Evolutionary conservation across 2,797 vertebrate species (phyloP).

Genomic region (Eulemur albifrons): DNA sequence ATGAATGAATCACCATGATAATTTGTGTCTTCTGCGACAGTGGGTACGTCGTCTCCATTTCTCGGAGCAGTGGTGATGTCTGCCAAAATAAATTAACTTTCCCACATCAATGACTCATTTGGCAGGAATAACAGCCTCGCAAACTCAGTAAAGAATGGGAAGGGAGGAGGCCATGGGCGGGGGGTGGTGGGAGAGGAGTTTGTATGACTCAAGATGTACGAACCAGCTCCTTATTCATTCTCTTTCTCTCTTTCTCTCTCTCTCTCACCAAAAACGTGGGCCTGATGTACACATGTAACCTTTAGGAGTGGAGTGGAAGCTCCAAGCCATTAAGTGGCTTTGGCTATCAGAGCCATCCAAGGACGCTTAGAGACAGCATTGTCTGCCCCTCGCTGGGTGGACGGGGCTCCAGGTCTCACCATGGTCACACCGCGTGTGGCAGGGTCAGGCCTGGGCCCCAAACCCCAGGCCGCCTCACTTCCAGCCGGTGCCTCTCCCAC

Average conservation of each 20-base stretch:
- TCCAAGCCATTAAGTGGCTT: background rate
- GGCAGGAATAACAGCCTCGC: constrained; percentile 56
- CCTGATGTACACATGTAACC: background rate
- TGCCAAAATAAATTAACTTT: constrained; percentile 74
- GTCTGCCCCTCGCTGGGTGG: background rate
- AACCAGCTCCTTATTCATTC: background rate
- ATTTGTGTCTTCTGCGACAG: background rate
- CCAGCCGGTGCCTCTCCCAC: background rate
- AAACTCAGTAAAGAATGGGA: background rate
- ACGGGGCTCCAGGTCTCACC: accelerated
- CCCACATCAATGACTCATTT: constrained; percentile 76
- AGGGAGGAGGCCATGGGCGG: background rate
- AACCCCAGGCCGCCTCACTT: background rate
- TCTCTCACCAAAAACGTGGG: background rate
- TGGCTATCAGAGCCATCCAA: background rate
- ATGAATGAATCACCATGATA: constrained; percentile 51
- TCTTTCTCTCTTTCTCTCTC: background rate
- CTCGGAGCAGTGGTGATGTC: constrained; percentile 44
- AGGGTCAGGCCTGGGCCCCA: background rate
- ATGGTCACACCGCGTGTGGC: accelerated
- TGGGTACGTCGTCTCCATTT: constrained; percentile 42
- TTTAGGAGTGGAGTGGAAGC: background rate
- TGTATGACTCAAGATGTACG: constrained; percentile 34
- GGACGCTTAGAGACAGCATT: background rate
- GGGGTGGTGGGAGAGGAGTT: background rate